Conservation (phyloP, 2,888 invertebrate genomes). For the Idaea straminata region DNA sequence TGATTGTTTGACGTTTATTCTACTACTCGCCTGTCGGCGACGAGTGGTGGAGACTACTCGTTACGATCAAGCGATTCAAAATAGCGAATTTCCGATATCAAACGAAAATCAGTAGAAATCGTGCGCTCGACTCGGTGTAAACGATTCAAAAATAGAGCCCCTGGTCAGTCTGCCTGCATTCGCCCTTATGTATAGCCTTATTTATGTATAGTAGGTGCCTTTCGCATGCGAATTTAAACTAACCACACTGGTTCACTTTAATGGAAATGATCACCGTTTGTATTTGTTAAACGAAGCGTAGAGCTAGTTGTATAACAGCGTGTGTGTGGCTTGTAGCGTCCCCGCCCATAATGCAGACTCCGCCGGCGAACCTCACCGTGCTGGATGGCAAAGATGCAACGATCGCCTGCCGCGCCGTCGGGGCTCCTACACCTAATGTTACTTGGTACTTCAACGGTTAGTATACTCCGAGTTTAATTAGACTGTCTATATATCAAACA, state of each 20-base stretch:
- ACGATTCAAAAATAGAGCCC: too few relatives aligned
- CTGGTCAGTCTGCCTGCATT: too few relatives aligned
- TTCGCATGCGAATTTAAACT: neutral
- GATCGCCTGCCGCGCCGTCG: slow-evolving; percentile 91
- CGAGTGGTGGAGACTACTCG: too few relatives aligned
- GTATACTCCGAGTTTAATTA: slow-evolving; percentile 31
- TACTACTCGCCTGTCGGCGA: too few relatives aligned
- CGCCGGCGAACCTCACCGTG: slow-evolving; percentile 92
- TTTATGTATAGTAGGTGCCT: neutral
- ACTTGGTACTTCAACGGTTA: slow-evolving; percentile 96
- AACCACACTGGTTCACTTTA: neutral
- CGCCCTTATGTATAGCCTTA: too few relatives aligned
- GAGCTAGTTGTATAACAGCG: slow-evolving; percentile 48
- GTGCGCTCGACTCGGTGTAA: too few relatives aligned
- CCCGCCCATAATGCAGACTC: slow-evolving; percentile 90
- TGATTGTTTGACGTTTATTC: too few relatives aligned
- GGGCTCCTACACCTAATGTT: slow-evolving; percentile 94
- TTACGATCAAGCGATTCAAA: too few relatives aligned
- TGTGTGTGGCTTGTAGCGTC: slow-evolving; percentile 86
- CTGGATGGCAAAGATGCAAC: slow-evolving; percentile 96
- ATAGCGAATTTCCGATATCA: too few relatives aligned
- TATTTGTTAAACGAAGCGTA: slow-evolving; percentile 21
- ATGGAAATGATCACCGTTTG: slow-evolving; percentile 12
- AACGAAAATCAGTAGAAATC: too few relatives aligned
- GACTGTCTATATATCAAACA: too few relatives aligned